Evolutionary conservation across 2,113 vertebrate species (phyloP).

Genomic region (Micromys minutus): DNA sequence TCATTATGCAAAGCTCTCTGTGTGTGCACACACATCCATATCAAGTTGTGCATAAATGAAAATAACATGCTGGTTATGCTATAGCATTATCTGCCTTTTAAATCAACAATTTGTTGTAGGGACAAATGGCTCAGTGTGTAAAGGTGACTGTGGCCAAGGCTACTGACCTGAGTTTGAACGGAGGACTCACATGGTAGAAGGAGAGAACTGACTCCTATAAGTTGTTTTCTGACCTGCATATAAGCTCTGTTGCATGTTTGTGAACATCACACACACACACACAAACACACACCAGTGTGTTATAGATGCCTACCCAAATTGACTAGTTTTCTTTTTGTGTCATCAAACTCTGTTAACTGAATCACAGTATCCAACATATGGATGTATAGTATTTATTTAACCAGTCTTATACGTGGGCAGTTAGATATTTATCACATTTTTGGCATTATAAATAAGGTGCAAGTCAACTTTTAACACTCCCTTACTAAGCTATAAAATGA

Average conservation of each 20-base stretch:
- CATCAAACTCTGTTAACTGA: constrained; percentile 46
- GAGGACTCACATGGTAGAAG: too few species aligned
- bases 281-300: not conserved
- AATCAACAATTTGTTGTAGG: not conserved
- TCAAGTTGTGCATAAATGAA: constrained; percentile 21
- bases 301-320: not conserved
- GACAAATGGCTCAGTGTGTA: not conserved
- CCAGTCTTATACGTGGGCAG: constrained; percentile 49
- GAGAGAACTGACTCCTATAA: not conserved
- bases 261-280: not conserved
- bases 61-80: not conserved
- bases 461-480: constrained; percentile 70
- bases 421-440: constrained; percentile 66
- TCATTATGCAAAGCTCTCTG: not conserved
- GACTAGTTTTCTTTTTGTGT: constrained; percentile 57
- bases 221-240: not conserved
- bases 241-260: not conserved
- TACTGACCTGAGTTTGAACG: not conserved
- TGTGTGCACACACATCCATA: not conserved
- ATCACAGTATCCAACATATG: constrained; percentile 42
- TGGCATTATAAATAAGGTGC: constrained; percentile 66
- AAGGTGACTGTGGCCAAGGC: not conserved
- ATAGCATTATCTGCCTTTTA: not conserved
- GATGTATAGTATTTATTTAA: constrained; percentile 59
- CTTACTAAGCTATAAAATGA: constrained; percentile 78